Evolutionary conservation across 2,797 vertebrate species (phyloP).

Genomic region (Menidia menidia): DNA sequence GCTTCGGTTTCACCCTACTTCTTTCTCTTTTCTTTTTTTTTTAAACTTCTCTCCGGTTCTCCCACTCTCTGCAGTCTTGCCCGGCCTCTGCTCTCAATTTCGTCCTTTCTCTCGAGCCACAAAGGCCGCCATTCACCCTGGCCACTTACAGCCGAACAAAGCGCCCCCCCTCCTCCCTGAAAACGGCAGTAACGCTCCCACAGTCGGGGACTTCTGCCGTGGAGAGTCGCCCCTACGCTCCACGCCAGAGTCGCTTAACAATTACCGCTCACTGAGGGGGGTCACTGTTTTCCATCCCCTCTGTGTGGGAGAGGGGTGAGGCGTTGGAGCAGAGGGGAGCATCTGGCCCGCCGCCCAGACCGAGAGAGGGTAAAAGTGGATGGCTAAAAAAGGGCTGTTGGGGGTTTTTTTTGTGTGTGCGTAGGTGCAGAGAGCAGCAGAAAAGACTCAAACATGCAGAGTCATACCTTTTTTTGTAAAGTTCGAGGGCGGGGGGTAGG

Average conservation of each 20-base stretch:
- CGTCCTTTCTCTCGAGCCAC: slow-evolving; percentile 62
- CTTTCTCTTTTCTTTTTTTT: slow-evolving; percentile 26
- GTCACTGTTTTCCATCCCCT: slow-evolving; percentile 70
- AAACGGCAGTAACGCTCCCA: slow-evolving; percentile 61
- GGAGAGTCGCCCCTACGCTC: slow-evolving; percentile 47
- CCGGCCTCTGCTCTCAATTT: slow-evolving; percentile 60
- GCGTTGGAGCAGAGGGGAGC: slow-evolving; percentile 29
- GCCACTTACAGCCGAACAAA: slow-evolving; percentile 61
- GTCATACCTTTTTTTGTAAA: slow-evolving; percentile 53
- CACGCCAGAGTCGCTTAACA: slow-evolving; percentile 44
- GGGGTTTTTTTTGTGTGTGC: slow-evolving; percentile 43
- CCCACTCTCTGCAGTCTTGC: slow-evolving; percentile 26
- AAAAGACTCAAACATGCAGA: slow-evolving; percentile 50
- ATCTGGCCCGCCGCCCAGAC: slow-evolving; percentile 53
- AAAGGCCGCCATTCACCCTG: slow-evolving; percentile 71
- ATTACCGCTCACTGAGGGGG: slow-evolving; percentile 56
- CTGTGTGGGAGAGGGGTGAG: slow-evolving; percentile 55
- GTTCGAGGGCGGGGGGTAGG: slow-evolving; percentile 13
- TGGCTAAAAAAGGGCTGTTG: slow-evolving; percentile 60
- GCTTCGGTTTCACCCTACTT: slow-evolving; percentile 28
- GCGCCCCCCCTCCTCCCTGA: slow-evolving; percentile 37
- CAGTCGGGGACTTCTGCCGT: slow-evolving; percentile 58
- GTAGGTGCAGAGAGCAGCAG: slow-evolving; percentile 20
- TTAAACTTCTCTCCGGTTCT: slow-evolving; percentile 18
- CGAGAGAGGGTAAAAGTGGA: slow-evolving; percentile 43